Conservation (phyloP, 2,113 vertebrate genomes). For the Syngnathoides biaculeatus region DNA sequence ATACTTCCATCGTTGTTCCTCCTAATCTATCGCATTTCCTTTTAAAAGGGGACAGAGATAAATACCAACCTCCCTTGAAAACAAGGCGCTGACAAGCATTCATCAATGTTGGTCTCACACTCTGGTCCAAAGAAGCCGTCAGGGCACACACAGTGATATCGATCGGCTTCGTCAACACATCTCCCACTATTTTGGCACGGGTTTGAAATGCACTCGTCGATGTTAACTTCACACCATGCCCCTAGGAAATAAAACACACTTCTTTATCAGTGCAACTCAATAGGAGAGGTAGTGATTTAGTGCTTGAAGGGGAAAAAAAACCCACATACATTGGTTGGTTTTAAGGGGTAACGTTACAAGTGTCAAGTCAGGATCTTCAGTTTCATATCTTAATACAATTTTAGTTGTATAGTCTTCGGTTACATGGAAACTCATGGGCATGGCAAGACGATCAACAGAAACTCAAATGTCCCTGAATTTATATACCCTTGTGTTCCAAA, state of each 20-base stretch:
- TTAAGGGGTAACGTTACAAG: background rate
- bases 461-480: too few relatives aligned
- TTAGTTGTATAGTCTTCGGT: background rate
- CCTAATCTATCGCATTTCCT: conserved; percentile 34
- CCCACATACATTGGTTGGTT: background rate
- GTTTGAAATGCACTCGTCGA: conserved; percentile 73
- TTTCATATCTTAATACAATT: background rate
- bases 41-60: conserved; percentile 25
- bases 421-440: too few relatives aligned
- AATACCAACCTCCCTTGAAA: conserved; percentile 77
- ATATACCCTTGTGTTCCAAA: too few relatives aligned
- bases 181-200: conserved; percentile 75
- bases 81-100: conserved; percentile 79
- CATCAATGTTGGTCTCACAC: conserved; percentile 76
- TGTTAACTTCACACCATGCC: conserved; percentile 68
- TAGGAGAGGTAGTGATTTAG: background rate
- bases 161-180: conserved; percentile 68
- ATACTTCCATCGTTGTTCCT: conserved; percentile 55
- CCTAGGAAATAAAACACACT: conserved; percentile 60
- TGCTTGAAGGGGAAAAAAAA: background rate
- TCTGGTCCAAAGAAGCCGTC: conserved; percentile 69
- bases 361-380: background rate
- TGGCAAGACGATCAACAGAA: background rate
- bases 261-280: background rate
- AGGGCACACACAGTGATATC: conserved; percentile 73